Percentiles rank a stretch among this genome's conserved stretches.
These are phyloP conservation scores for Lochmaea capreae DNA, from an alignment of 2,888 invertebrate genomes.

Conservation along the genomic window DNA sequence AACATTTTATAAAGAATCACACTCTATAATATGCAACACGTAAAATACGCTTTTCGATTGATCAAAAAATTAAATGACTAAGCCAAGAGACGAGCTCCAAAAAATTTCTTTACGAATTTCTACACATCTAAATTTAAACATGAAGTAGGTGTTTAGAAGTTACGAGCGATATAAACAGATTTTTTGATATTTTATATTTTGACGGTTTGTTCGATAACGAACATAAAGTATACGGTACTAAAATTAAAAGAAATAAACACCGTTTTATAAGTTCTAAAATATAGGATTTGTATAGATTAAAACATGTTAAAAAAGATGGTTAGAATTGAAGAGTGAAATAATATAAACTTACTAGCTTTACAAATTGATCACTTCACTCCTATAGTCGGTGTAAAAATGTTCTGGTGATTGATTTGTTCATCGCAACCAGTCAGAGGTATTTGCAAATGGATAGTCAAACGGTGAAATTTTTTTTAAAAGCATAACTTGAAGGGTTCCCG, in stretches of 20 bases:
- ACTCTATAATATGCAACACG: too few species aligned
- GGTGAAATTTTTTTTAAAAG: too few species aligned
- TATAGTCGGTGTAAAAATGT: too few species aligned
- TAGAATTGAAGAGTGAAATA: too few species aligned
- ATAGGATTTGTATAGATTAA: background rate
- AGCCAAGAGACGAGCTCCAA: background rate
- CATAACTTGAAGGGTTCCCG: too few species aligned
- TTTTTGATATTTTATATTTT: conserved; percentile 14
- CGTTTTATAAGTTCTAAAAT: background rate
- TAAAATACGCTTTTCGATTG: too few species aligned
- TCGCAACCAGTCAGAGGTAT: too few species aligned
- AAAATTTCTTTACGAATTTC: background rate
- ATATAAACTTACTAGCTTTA: too few species aligned
- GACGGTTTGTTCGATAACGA: conserved; percentile 23
- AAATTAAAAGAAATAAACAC: conserved; percentile 15
- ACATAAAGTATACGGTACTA: conserved; percentile 21
- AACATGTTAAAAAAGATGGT: background rate
- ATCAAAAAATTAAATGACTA: background rate
- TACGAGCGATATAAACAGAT: conserved; percentile 23
- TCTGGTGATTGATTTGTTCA: too few species aligned
- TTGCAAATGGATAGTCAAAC: too few species aligned
- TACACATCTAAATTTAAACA: conserved; percentile 31
- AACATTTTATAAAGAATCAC: too few species aligned
- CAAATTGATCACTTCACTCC: too few species aligned
- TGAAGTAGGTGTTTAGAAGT: conserved; percentile 29